Percentiles rank a stretch among this genome's conserved stretches.
phyloP scores from a whole-genome alignment of 2,797 vertebrate species.

The Ptychadena robeensis region DNA sequence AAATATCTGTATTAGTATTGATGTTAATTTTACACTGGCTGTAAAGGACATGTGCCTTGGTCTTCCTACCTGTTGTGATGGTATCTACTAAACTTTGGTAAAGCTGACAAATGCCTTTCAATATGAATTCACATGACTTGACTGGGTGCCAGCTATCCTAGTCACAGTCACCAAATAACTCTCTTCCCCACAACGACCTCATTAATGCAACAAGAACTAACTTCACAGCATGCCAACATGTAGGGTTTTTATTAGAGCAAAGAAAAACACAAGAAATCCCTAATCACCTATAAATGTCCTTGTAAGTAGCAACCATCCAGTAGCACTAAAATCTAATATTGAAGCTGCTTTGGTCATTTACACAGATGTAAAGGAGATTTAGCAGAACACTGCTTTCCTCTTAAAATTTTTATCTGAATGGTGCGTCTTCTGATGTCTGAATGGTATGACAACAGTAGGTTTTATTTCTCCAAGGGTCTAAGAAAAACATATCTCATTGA shows the following conservation, averaged over 20 bases:
- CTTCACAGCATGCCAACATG: constrained; percentile 53
- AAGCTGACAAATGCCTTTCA: constrained; percentile 15
- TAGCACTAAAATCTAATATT: constrained; percentile 47
- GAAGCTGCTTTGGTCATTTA: constrained; percentile 43
- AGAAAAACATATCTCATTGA: not conserved
- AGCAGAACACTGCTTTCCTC: not conserved
- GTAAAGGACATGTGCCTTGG: not conserved
- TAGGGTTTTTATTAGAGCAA: constrained; percentile 40
- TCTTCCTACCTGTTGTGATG: no score
- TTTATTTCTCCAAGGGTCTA: not conserved
- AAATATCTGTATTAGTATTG: no score
- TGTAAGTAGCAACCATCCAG: constrained; percentile 57
- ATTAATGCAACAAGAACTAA: constrained; percentile 48
- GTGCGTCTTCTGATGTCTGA: not conserved
- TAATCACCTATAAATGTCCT: constrained; percentile 49
- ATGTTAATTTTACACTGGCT: not conserved
- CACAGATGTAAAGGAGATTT: not conserved
- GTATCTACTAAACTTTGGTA: not conserved
- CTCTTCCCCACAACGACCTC: constrained; percentile 41
- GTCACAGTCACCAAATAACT: constrained; percentile 56
- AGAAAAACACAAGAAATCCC: constrained; percentile 51
- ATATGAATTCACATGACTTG: constrained; percentile 34
- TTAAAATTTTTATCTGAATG: not conserved
- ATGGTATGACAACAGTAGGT: not conserved
- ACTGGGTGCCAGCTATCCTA: constrained; percentile 47